phyloP scores from a whole-genome alignment of 2,797 vertebrate genomes.

The Cyclopterus lumpus region DNA sequence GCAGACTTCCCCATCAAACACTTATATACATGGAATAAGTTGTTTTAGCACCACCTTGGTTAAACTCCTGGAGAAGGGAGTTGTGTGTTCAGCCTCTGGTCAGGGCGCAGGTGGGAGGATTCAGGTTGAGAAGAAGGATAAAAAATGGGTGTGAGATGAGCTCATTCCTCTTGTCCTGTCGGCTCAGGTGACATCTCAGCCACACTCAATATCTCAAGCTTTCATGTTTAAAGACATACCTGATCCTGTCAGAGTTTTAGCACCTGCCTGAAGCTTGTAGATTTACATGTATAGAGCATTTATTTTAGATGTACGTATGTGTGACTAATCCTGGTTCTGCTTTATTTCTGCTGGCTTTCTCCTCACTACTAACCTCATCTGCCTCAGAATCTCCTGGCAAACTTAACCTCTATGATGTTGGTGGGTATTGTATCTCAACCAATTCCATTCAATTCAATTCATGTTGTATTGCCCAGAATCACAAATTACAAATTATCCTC shows the following conservation, averaged over 20 bases:
- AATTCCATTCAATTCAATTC: too few relatives aligned
- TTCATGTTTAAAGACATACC: background rate
- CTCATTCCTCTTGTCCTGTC: background rate
- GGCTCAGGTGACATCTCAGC: background rate
- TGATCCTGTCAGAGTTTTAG: background rate
- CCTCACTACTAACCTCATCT: conserved; percentile 54
- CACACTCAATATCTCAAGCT: background rate
- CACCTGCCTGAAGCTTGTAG: background rate
- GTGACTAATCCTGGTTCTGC: conserved; percentile 63
- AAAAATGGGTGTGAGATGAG: background rate
- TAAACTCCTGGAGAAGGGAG: background rate
- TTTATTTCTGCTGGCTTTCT: conserved; percentile 50
- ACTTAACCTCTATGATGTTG: conserved; percentile 72
- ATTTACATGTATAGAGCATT: conserved; percentile 6
- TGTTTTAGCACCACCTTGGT: conserved; percentile 1
- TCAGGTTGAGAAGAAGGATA: background rate
- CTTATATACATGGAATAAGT: background rate
- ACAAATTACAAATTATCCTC: too few relatives aligned
- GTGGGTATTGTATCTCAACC: conserved; percentile 66
- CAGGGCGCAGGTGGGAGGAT: background rate
- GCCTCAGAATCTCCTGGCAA: conserved; percentile 79
- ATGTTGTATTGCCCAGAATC: too few relatives aligned
- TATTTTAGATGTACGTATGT: background rate
- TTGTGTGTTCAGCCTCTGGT: background rate
- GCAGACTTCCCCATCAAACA: background rate